These are phyloP conservation scores for Drosophila tropicalis DNA, from an alignment of 1,140 invertebrate species.

Conservation along the genomic window DNA sequence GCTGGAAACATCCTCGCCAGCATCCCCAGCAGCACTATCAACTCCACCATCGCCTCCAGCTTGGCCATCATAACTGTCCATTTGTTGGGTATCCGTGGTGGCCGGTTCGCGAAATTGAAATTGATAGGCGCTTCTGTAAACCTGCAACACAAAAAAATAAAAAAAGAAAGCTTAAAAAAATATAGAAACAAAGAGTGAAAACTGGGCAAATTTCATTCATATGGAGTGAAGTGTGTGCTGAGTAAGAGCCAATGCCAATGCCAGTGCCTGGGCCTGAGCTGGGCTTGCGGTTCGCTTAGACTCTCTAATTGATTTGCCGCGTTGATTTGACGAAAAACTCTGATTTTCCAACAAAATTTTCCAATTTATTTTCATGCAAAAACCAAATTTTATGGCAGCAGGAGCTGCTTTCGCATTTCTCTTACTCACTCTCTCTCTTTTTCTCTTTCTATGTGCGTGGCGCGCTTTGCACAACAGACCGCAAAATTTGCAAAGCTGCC, in stretches of 20 bases:
- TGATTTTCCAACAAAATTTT: constrained; percentile 64
- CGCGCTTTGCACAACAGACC: constrained; percentile 35
- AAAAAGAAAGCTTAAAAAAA: constrained; percentile 10
- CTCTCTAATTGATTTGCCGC: constrained; percentile 71
- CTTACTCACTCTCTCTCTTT: not conserved
- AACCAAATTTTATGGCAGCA: constrained; percentile 69
- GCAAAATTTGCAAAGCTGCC: constrained; percentile 67
- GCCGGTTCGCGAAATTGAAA: constrained; percentile 83
- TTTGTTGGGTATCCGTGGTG: constrained; percentile 64
- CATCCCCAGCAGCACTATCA: constrained; percentile 43
- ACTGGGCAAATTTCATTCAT: constrained; percentile 19
- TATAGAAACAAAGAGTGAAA: constrained; percentile 4
- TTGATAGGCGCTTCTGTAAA: constrained; percentile 72
- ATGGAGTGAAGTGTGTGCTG: constrained; percentile 19
- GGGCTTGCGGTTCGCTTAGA: constrained; percentile 39
- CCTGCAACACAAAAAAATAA: constrained; percentile 47
- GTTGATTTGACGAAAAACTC: constrained; percentile 53
- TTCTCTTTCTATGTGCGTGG: too few species aligned
- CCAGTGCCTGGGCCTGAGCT: not conserved
- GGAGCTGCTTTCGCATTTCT: not conserved
- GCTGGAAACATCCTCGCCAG: constrained; percentile 62
- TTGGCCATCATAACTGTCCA: constrained; percentile 62
- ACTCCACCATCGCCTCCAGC: constrained; percentile 27
- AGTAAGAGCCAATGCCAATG: too few species aligned
- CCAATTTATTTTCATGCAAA: constrained; percentile 75